Evolutionary conservation across 2,797 vertebrate species (phyloP), one percentile per base, ranked within the genome.

Genomic region (Lagodon rhomboides): DNA sequence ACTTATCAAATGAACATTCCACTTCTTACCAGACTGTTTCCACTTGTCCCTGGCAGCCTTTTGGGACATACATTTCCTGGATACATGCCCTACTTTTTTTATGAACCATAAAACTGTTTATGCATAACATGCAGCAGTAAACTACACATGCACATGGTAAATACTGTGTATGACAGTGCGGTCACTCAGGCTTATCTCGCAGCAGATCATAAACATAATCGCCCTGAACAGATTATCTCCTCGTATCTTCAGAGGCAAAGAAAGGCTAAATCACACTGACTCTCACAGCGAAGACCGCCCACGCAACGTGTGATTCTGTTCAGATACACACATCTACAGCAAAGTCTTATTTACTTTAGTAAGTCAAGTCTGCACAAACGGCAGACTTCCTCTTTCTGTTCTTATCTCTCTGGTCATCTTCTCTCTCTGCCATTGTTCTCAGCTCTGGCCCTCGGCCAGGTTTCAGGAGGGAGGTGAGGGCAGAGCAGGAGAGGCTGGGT

Each of bases 361-460:
- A 12, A 50, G 69, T 77, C 34, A 58, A 67, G 76, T 77, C 69
- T 51, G 64, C 72, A 72, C 75, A 83, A 76, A 78, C 60, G 61
- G 25, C n/a, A 49, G 47, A 86, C 83, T 88, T 90, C 88, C 91
- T 89, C 77, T 89, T 92, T 83, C 70, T 59, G 72, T 73, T 38
- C 76, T 88, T 89, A 92, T 92, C 92, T 76, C 61, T 67, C 17
- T 46, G 81, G 67, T 74, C 85, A 83, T 91, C 90, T 81, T 77
- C 75, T 79, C 68, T 82, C 11, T 1, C 1, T 8, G 2, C 87
- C 74, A 86, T 92, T 94, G 91, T 93, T 88, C 63, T 4, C 12
- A 7, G 50, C 23, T 58, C 34, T 91, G 92, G 90, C 81, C 22
- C 9, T 0, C 9, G 0, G 89, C 90, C 89, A 91, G 88, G 69